Evolutionary conservation across 1,140 invertebrate genomes (phyloP).

Genomic region (Orius insidiosus): DNA sequence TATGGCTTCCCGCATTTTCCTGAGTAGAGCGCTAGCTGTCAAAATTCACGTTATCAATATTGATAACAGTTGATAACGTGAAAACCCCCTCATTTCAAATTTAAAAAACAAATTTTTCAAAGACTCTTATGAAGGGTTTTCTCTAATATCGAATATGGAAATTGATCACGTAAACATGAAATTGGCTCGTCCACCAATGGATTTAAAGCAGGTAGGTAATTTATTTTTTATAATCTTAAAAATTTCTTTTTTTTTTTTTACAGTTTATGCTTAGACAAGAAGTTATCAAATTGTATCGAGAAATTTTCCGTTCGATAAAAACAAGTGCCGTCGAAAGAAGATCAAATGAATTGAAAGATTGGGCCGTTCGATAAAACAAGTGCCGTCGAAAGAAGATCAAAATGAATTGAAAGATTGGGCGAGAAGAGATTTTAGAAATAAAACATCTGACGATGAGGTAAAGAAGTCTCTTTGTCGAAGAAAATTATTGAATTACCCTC

Average conservation of each 20-base stretch:
- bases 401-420: slow-evolving; percentile 50
- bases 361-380: slow-evolving; percentile 50
- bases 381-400: slow-evolving; percentile 41
- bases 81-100: too few relatives aligned
- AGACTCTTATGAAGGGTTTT: too few relatives aligned
- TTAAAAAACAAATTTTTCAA: too few relatives aligned
- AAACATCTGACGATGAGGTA: slow-evolving; percentile 45
- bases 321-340: slow-evolving; percentile 41
- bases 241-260: slow-evolving; percentile 3
- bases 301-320: slow-evolving; percentile 47
- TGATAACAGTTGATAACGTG: too few relatives aligned
- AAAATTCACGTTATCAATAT: too few relatives aligned
- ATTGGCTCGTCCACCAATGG: background rate
- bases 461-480: slow-evolving; percentile 13
- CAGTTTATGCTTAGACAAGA: slow-evolving; percentile 61
- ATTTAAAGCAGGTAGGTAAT: background rate
- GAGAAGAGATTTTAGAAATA: slow-evolving; percentile 45
- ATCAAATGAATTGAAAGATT: slow-evolving; percentile 42
- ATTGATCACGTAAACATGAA: background rate
- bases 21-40: too few relatives aligned
- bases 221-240: background rate
- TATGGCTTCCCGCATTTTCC: too few relatives aligned
- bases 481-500: too few relatives aligned
- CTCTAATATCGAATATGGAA: background rate
- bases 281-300: slow-evolving; percentile 54